phyloP scores from a whole-genome alignment of 2,113 vertebrate genomes.

The Phalacrocorax carbo region DNA sequence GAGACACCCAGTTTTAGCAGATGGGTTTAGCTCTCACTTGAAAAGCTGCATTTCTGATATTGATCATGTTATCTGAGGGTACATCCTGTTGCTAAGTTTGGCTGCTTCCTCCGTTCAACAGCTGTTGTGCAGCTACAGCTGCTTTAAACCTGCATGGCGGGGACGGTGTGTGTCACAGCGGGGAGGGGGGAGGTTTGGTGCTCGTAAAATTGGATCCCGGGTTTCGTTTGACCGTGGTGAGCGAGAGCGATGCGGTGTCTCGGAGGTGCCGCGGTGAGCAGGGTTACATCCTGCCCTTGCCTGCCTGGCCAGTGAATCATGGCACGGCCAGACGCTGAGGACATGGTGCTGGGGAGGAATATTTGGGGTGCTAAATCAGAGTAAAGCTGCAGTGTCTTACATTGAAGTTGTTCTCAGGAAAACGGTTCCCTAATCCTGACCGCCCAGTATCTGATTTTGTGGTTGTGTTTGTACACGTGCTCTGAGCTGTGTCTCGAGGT shows the following conservation, averaged over 20 bases:
- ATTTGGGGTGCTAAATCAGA: not conserved
- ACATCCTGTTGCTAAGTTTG: conserved; percentile 64
- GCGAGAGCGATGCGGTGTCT: fast-evolving
- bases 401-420: not conserved
- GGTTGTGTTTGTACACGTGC: not conserved
- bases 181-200: not conserved
- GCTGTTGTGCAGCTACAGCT: conserved; percentile 20
- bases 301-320: fast-evolving
- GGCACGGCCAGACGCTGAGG: fast-evolving
- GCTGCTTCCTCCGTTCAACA: conserved; percentile 47
- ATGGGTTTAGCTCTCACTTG: not conserved
- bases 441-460: not conserved
- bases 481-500: not conserved
- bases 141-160: not conserved
- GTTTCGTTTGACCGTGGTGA: fast-evolving
- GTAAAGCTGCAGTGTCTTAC: not conserved
- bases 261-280: fast-evolving
- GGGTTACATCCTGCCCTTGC: not conserved
- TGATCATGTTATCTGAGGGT: conserved; percentile 61
- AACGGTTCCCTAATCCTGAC: not conserved
- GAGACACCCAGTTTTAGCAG: not conserved
- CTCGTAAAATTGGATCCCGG: fast-evolving
- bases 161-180: not conserved
- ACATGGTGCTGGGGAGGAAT: fast-evolving
- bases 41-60: conserved; percentile 34